phyloP scores from a whole-genome alignment of 2,797 vertebrate genomes.

The Sebastes diploproa region DNA sequence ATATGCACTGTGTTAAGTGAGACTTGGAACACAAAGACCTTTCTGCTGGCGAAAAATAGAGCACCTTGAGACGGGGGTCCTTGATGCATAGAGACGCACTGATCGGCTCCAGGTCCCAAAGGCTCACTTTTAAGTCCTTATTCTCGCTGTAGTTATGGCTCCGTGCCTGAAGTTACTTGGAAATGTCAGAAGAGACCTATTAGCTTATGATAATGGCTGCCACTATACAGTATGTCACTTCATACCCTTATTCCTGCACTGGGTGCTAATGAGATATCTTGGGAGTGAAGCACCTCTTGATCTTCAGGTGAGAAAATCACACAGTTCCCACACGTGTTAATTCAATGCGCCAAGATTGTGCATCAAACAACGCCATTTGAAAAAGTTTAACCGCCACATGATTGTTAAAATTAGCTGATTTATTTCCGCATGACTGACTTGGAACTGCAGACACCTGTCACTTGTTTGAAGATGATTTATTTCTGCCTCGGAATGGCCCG shows the following conservation, averaged over 20 bases:
- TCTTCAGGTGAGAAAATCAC: constrained; percentile 70
- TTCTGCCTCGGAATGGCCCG: neutral
- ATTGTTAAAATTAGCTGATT: constrained; percentile 21
- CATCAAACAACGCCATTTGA: constrained; percentile 11
- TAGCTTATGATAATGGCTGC: constrained; percentile 76
- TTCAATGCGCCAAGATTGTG: neutral
- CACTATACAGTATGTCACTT: constrained; percentile 65
- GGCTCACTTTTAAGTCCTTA: constrained; percentile 65
- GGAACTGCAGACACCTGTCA: constrained; percentile 22
- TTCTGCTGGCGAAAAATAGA: constrained; percentile 65
- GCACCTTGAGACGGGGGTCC: constrained; percentile 64
- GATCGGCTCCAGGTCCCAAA: constrained; percentile 64
- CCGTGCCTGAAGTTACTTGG: constrained; percentile 62
- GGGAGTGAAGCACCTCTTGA: constrained; percentile 63
- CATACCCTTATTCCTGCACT: constrained; percentile 54
- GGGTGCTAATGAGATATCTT: constrained; percentile 74
- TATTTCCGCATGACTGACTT: neutral
- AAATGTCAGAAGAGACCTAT: constrained; percentile 76
- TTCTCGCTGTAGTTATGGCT: constrained; percentile 60
- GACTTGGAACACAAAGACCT: constrained; percentile 64
- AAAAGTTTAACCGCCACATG: constrained; percentile 8
- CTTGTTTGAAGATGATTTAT: constrained; percentile 39
- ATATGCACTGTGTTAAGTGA: constrained; percentile 53
- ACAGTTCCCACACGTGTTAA: constrained; percentile 35
- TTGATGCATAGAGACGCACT: constrained; percentile 57